Base-by-base conservation (phyloP, 2,888 invertebrate genomes). In the Drosophila buzzatii region DNA sequence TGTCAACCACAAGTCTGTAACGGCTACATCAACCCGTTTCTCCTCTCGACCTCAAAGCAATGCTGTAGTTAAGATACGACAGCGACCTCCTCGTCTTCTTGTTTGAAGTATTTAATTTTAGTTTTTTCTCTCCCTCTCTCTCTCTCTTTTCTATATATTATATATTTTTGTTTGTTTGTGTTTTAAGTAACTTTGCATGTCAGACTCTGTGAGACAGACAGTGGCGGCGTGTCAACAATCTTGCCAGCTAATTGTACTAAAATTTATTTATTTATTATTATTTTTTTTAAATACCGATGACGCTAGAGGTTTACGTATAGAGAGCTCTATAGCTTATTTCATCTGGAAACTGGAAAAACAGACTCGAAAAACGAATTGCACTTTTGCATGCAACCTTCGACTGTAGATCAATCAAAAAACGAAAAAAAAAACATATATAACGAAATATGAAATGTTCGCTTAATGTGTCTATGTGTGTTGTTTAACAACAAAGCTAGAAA, bases 301-400 rank as follows among this genome's bases (percentile, higher is more conserved):
- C 74, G 79, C 74, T 76, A 63, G 58, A 55, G 39, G 61, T 58
- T 58, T 51, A 41, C 65, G 56, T 64, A 23, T 23, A 45, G 45
- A 23, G 66, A 27, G 14, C 73, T 55, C 55, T 20, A 23, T 55
- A 66, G 72, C 64, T 61, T 67, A 52, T 79, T 78, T 68, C 80
- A 79, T 75, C 76, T 69, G 55, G 62, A 68, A 68, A 78, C 71
- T 75, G 79, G 70, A 75, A 78, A 51, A 79, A 78, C 79, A 71
- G 79, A 67, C 76, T 82, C 69, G 60, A 72, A 51, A 71, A 76
- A 73, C 80, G 81, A 78, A 86, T 87, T 87, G 86, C 86, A 87
- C 81, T 87, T 87, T 89, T 87, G 90, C 90, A 87, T 89, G 86
- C 82, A 89, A 81, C 85, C 85, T 87, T 85, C 89, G 78, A 68